Conservation (phyloP, 2,797 vertebrate genomes). For the Poecilia picta region DNA sequence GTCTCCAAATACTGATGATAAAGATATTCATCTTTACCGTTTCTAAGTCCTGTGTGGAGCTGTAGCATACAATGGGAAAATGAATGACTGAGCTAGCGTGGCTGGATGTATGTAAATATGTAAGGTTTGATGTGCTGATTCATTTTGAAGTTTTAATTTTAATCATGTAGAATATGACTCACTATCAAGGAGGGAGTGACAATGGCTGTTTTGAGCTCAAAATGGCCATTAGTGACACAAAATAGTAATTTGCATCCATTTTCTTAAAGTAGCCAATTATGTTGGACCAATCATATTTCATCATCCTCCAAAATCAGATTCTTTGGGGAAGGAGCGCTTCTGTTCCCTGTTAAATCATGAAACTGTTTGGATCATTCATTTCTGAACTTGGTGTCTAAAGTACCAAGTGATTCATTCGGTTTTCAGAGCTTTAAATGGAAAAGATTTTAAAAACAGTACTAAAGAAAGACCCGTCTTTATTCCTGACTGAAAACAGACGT, state of each 20-base stretch:
- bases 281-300: background rate
- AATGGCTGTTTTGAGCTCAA: background rate
- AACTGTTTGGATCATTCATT: background rate
- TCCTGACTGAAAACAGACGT: background rate
- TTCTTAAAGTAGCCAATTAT: background rate
- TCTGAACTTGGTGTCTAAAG: background rate
- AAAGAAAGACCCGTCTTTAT: background rate
- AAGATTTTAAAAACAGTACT: background rate
- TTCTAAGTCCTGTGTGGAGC: background rate
- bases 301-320: background rate
- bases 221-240: background rate
- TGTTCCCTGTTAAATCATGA: background rate
- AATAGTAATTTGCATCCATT: background rate
- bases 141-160: background rate
- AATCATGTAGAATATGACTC: background rate
- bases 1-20: background rate
- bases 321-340: background rate
- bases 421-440: background rate
- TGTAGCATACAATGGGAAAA: background rate
- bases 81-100: background rate
- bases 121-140: background rate
- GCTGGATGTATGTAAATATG: background rate
- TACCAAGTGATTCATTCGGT: background rate
- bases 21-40: background rate
- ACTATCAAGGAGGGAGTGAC: background rate